Evolutionary conservation across 2,797 vertebrate genomes (phyloP).

Genomic region (Sparidentex hasta): DNA sequence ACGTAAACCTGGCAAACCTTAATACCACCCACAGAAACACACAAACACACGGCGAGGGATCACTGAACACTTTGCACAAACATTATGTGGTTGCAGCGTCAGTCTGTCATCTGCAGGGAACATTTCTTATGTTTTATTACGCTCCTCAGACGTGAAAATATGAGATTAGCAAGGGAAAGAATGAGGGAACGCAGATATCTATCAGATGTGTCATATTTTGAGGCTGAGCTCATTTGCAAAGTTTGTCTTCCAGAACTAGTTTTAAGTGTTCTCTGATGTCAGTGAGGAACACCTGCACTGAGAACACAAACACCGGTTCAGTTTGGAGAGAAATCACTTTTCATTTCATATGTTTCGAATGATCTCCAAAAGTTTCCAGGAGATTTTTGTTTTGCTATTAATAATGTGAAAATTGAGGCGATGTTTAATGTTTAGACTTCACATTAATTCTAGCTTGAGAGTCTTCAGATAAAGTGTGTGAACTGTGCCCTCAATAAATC

Average conservation of each 20-base stretch:
- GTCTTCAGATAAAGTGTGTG: too few relatives aligned
- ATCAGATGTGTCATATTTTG: neutral
- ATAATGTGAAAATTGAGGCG: neutral
- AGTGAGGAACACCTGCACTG: neutral
- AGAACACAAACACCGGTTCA: neutral
- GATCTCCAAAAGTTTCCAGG: neutral
- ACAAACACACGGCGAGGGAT: slow-evolving; percentile 28
- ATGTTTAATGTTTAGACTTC: neutral
- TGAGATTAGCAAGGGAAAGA: neutral
- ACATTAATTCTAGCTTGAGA: too few relatives aligned
- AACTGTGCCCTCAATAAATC: neutral
- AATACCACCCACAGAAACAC: slow-evolving; percentile 34
- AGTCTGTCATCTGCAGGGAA: slow-evolving; percentile 7
- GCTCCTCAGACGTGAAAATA: slow-evolving; percentile 16
- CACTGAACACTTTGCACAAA: slow-evolving; percentile 20
- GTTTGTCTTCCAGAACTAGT: neutral
- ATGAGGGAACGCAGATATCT: slow-evolving; percentile 2
- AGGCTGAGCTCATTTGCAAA: neutral
- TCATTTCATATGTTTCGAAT: neutral
- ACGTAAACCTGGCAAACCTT: slow-evolving; percentile 59
- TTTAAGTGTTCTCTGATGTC: neutral
- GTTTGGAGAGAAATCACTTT: too few relatives aligned
- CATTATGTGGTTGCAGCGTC: slow-evolving; percentile 23
- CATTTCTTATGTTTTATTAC: slow-evolving; percentile 31
- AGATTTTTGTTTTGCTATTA: too few relatives aligned